Base-by-base conservation (phyloP, 2,888 invertebrate species). In the Chloroclysta siterata region DNA sequence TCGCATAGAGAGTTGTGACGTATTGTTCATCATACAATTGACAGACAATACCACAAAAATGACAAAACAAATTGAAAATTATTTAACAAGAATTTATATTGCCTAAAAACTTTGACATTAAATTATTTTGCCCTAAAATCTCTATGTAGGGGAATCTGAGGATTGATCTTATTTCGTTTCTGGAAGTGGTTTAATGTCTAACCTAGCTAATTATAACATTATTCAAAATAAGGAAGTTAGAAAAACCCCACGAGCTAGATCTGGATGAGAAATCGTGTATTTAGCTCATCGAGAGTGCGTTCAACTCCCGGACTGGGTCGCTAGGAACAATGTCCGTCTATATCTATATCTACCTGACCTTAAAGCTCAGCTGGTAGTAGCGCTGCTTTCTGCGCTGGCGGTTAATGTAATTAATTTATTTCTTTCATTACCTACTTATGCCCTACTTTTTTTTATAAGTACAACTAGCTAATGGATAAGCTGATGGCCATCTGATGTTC, bases 241-340 rank as follows among this genome's bases (percentile, higher is more conserved):
- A 58, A 47, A 60, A 57, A 47, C 33, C 50, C 47, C 52, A 15
- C 57, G 53, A 69, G 52, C 67, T 66, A 59, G 63, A 64, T 44
- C 60, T 47, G 41, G 15, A 47, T 51, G 60, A 61, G 10, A 62
- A 60, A 64, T 54, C 17, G 36, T 8, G 59, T 41, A 59, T 41
- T 44, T 36, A 53, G 58, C 48, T 47, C 48, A 59, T 48, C 50
- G 47, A 53, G 48, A 63, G 63, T 65, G 60, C 65, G 42, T 66
- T 68, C 60, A 65, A 66, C 66, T 59, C 41, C 60, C 47, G 29
- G 41, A 46, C 47, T 56, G 39, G 66, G 61, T 66, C 63, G 55
- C 22, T 28, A 33, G 62, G 39, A 57, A 63, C 62, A 48, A 59
- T 62, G 42, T 60, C 50, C 53, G 65, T 69, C 54, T 48, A 64